Percentiles rank a stretch among this genome's conserved stretches.
These are phyloP conservation scores for Arnoldichthys spilopterus DNA, from an alignment of 2,797 vertebrate genomes.

Conservation along the genomic window DNA sequence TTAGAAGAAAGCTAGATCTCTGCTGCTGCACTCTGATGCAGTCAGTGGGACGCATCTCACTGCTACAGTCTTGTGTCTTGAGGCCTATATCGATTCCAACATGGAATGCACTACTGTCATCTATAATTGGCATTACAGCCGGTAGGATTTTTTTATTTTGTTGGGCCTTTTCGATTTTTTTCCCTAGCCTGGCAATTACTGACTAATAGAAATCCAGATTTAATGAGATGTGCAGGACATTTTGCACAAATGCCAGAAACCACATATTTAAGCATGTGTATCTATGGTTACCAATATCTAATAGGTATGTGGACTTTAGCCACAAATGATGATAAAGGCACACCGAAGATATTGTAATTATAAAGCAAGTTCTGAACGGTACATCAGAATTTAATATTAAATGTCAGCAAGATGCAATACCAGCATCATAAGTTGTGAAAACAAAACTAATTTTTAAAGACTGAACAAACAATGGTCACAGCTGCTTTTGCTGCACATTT, in stretches of 20 bases:
- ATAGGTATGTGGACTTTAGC: not conserved
- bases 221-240: constrained; percentile 1
- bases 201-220: not conserved
- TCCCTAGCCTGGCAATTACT: not conserved
- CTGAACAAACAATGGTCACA: not conserved
- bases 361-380: not conserved
- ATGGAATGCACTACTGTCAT: not conserved
- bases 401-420: not conserved
- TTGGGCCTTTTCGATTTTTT: not conserved
- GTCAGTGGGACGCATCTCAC: not conserved
- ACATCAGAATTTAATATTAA: not conserved
- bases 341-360: not conserved
- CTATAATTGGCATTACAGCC: not conserved
- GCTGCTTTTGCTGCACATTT: not conserved
- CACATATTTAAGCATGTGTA: not conserved
- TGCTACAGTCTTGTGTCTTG: not conserved
- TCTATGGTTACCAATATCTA: constrained; percentile 1
- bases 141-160: not conserved
- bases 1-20: not conserved
- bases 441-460: not conserved
- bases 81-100: not conserved
- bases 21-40: not conserved
- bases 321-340: not conserved
- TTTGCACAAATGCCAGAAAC: not conserved
- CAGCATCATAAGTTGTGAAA: not conserved